Evolutionary conservation across 2,113 vertebrate genomes (phyloP), one percentile per base, ranked within the genome.

Genomic region (Eclectus roratus): DNA sequence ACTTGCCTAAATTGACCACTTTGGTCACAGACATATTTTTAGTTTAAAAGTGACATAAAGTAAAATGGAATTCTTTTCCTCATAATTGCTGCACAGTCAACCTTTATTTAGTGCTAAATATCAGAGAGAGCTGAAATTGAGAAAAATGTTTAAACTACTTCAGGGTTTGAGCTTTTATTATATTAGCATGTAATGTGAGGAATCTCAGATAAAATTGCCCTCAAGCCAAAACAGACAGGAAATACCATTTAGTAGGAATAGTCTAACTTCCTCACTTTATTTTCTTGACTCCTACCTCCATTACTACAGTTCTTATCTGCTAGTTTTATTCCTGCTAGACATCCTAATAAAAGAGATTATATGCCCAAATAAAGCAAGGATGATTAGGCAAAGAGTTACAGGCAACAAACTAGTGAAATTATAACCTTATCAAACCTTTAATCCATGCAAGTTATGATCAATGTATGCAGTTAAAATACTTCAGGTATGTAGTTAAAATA

Each of bases 131-230:
- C 6, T 80, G 33, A 88, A 81, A 82, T 61, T 41, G 58, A 12
- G 13, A 78, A 82, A 93, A 86, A 43, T 11, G 18, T 6, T 37
- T 56, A 14, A 50, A 47, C 17, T 79, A 56, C 47, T 56, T 29
- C 11, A 25, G 1, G 5, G 7, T 64, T 66, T 16, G 31, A 73
- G 23, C 8, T 83, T 10, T 46, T 83, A 56, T 46, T 82, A 44
- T 37, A 41, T 28, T 5, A 35, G 6, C 28, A 72, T 14, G 18
- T 6, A 89, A 72, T 8, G 12, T 0, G 0, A 25, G 9, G 6
- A 84, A 76, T 17, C 71, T 91, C 78, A 88, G 20, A 19, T 52
- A 80, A 46, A 56, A 58, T 1, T 18, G 13, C 31, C 5, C 12
- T 16, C 27, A 80, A 78, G 17, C 9, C 1, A 0, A 28, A 69